A percentile compares a stretch with the other conserved stretches of the same genome.
phyloP scores from a whole-genome alignment of 2,797 vertebrate genomes.

The Picus viridis region DNA sequence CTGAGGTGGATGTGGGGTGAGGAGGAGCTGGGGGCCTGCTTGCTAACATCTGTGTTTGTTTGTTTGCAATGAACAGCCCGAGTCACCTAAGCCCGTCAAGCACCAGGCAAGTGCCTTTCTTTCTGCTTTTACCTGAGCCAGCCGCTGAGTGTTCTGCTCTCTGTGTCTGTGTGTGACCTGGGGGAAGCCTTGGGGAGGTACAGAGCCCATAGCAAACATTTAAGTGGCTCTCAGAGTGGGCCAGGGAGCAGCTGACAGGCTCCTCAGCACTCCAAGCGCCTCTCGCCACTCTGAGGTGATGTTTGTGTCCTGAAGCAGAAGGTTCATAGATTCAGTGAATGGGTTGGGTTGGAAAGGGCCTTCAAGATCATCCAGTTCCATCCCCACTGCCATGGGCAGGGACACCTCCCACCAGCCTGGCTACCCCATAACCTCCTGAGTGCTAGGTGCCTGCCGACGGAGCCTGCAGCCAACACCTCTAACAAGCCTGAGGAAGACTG shows the following conservation, averaged over 20 bases:
- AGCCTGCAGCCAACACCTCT: too few species aligned
- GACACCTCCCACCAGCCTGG: too few species aligned
- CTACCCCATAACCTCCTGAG: too few species aligned
- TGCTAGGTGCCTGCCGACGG: too few species aligned
- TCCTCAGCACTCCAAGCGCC: background rate
- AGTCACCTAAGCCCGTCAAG: constrained; percentile 95
- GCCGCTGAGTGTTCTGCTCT: background rate
- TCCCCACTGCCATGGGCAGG: too few species aligned
- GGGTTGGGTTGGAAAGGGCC: too few species aligned
- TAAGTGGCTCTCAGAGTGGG: background rate
- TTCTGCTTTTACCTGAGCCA: constrained; percentile 66
- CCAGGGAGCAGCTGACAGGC: background rate
- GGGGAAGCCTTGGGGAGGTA: background rate
- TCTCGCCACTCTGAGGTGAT: background rate
- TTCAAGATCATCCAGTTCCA: too few species aligned
- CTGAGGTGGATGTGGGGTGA: background rate
- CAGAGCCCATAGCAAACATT: background rate
- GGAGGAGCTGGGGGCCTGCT: constrained; percentile 63
- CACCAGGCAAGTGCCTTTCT: constrained; percentile 93
- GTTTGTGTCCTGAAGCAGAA: background rate
- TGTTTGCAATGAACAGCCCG: constrained; percentile 92
- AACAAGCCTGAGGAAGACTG: too few species aligned
- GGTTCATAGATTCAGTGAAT: background rate
- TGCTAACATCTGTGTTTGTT: constrained; percentile 90
- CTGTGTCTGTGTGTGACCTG: background rate